Evolutionary conservation across 2,888 invertebrate genomes (phyloP).

Genomic region (Blera fallax): DNA sequence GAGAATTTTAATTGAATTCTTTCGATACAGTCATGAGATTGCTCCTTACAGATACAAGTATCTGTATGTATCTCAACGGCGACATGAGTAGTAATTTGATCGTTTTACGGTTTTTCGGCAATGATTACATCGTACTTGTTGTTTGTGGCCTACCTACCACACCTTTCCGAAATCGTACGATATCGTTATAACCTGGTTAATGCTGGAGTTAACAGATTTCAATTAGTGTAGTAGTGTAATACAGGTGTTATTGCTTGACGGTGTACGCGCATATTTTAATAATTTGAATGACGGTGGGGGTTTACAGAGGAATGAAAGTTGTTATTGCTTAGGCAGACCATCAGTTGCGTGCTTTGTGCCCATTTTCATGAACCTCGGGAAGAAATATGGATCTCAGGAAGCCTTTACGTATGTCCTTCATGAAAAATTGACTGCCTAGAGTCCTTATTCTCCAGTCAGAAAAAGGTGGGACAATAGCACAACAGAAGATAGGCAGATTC

Average conservation of each 20-base stretch:
- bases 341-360: too few species aligned
- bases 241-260: neutral
- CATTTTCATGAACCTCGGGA: too few species aligned
- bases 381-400: too few species aligned
- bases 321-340: too few species aligned
- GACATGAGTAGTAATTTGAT: conserved; percentile 1
- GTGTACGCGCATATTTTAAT: too few species aligned
- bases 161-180: conserved; percentile 6
- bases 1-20: conserved; percentile 30
- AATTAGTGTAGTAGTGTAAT: neutral
- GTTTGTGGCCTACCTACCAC: neutral
- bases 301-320: too few species aligned
- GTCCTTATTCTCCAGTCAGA: too few species aligned
- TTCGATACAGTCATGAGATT: conserved; percentile 9
- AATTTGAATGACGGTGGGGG: too few species aligned
- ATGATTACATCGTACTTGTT: conserved; percentile 15
- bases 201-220: neutral
- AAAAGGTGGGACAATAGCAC: too few species aligned
- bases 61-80: neutral
- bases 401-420: too few species aligned
- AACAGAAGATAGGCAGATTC: too few species aligned
- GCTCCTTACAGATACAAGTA: neutral
- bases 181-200: conserved; percentile 30
- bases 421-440: too few species aligned
- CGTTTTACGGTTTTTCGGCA: conserved; percentile 9